phyloP scores from a whole-genome alignment of 2,113 vertebrate genomes.

The Podiceps cristatus region DNA sequence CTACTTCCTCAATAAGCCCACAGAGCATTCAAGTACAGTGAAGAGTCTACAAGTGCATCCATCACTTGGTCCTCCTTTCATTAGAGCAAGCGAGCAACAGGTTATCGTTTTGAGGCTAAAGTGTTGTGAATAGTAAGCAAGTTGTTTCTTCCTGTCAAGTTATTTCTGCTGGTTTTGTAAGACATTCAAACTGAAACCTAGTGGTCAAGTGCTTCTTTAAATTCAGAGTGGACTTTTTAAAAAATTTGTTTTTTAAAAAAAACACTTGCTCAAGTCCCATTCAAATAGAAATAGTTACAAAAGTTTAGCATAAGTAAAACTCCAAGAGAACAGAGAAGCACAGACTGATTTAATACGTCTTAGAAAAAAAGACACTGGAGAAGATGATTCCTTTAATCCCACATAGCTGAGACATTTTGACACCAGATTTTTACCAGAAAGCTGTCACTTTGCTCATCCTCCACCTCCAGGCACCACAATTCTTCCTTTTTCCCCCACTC shows the following conservation, averaged over 20 bases:
- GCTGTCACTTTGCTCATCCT: neutral
- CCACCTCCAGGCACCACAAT: neutral
- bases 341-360: neutral
- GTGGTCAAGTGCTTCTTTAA: neutral
- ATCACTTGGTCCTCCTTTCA: neutral
- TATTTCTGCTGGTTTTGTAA: neutral
- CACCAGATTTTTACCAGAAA: neutral
- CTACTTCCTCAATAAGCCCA: neutral
- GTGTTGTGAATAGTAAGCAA: accelerated
- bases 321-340: neutral
- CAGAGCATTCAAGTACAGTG: neutral
- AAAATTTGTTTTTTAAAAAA: neutral
- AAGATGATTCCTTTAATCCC: neutral
- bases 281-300: neutral
- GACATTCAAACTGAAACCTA: neutral
- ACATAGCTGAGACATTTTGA: neutral
- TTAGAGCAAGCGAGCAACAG: neutral
- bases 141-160: neutral
- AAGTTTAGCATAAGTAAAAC: neutral
- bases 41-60: neutral
- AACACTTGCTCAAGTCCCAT: neutral
- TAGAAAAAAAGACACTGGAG: neutral
- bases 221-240: neutral
- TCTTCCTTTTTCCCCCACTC: neutral
- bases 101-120: neutral